Evolutionary conservation across 2,888 invertebrate genomes (phyloP), one percentile per base, ranked within the genome.

Genomic region (Hypolimnas misippus): DNA sequence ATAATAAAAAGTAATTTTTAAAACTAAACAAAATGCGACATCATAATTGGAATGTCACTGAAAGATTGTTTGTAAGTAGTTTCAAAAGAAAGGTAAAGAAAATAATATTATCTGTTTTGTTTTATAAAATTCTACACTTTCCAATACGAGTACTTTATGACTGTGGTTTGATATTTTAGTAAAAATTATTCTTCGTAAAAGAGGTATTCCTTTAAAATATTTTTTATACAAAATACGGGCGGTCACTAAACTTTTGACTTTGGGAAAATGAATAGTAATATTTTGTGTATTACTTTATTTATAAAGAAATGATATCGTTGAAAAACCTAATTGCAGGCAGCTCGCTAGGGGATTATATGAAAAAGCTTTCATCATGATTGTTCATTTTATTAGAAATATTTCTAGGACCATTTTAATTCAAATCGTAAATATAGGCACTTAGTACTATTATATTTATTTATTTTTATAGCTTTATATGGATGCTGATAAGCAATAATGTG

Each of bases 121-220:
- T 46, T 46, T 21, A 21, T 46, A 21, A 46, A 46, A 46, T 46
- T 21, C 44, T 25, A 3, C 25, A 25, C 25, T 25, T 25, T 25
- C n/a, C n/a, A n/a, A n/a, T n/a, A n/a, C n/a, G n/a, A n/a, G 25
- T 25, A 25, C 5, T 25, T 25, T 25, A 25, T 25, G 5, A 25
- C 25, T 2, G 5, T 25, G n/a, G n/a, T 25, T 25, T 25, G 12
- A 35, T 35, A 35, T 3, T n/a, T n/a, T 38, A 38, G 35, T 38
- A 38, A n/a, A 38, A n/a, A 12, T 38, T 38, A 3, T 38, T 12
- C n/a, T n/a, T 12, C n/a, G n/a, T 4, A n/a, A 38, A 38, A n/a
- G 2, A n/a, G n/a, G n/a, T 4, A n/a, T 3, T 12, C n/a, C n/a
- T 38, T 38, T 12, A n/a, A n/a, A 38, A n/a, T 1, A 3, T 2